Evolutionary conservation across 2,888 invertebrate genomes (phyloP), one percentile per base, ranked within the genome.

Genomic region (Maniola hyperantus): DNA sequence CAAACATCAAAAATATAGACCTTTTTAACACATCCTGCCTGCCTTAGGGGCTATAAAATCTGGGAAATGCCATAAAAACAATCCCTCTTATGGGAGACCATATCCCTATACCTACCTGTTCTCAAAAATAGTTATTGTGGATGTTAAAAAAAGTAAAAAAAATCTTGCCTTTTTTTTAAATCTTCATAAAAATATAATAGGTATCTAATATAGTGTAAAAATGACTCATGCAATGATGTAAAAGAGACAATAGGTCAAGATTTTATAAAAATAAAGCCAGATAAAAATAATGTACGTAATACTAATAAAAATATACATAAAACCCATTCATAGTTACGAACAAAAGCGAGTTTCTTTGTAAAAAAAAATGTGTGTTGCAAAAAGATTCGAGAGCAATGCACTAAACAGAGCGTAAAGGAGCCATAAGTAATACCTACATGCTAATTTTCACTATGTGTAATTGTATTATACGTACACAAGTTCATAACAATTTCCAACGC

Each of bases 351-450:
- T 69, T 71, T 65, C 66, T 69, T 71, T 68, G 66, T 60, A 66
- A 86, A 87, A 88, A 83, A 82, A 85, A 82, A 48, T 83, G 79
- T 79, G 85, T 82, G 82, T 91, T 91, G 87, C 90, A 88, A 88
- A 89, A 88, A 89, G 87, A 81, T 81, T 82, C 74, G 83, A 85
- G 86, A 88, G 84, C 86, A 82, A 82, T 80, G 73, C 73, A 74
- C 67, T 76, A 92, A 91, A 83, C 90, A 91, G 92, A 91, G 91
- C 92, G 81, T 76, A 87, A 88, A 87, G 78, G 84, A 86, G 82
- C 85, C 83, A 86, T 88, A 91, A 88, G 83, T 85, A 89, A 86
- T 87, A 88, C 86, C 88, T 83, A 85, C 91, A 91, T 91, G 90
- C 89, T 90, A 90, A 90, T 91, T 85, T 86, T 84, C 81, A 79